Evolutionary conservation across 2,888 invertebrate species (phyloP), one percentile per base, ranked within the genome.

Genomic region (Harpalus rufipes): DNA sequence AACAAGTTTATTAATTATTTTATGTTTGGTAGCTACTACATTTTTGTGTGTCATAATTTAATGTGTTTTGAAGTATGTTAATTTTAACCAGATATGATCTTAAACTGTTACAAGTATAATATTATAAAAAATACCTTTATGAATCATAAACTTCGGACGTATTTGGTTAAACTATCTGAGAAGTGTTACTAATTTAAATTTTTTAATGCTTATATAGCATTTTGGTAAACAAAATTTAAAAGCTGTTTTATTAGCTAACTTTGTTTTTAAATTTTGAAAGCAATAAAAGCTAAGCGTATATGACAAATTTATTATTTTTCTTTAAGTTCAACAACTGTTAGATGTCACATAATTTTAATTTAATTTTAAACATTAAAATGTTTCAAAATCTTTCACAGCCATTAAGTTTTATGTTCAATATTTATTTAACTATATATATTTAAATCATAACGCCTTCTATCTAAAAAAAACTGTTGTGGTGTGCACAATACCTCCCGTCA

Each of bases 1-100:
- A 58, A n/a, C 32, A 58, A 14, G 78, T 78, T 51, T 78, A 78
- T 58, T 80, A 80, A 80, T 61, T 80, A 80, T 80, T 61, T 80
- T 14, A 63, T 80, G 16, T 12, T 78, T 78, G 56, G 56, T 25
- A 7, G 68, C 68, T 68, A 39, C 39, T 32, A 68, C 68, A 68
- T 68, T 78, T 78, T 78, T 25, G 18, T n/a, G 25, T 21, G 78
- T 78, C 58, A 78, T 32, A 25, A 59, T 78, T 78, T 78, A 78
- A 78, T 25, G 63, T 63, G 63, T 63, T 63, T 25, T 63, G 63
- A 63, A 63, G 63, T 63, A 63, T 63, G 63, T 25, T 63, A 63
- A 63, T 63, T 63, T 63, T 63, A 63, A 63, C 32, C 63, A 8
- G 59, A 59, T 59, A 59, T 16, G 16, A 59, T 59, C 59, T 59